Conservation (phyloP, 2,113 vertebrate genomes). For the Oceanites oceanicus region DNA sequence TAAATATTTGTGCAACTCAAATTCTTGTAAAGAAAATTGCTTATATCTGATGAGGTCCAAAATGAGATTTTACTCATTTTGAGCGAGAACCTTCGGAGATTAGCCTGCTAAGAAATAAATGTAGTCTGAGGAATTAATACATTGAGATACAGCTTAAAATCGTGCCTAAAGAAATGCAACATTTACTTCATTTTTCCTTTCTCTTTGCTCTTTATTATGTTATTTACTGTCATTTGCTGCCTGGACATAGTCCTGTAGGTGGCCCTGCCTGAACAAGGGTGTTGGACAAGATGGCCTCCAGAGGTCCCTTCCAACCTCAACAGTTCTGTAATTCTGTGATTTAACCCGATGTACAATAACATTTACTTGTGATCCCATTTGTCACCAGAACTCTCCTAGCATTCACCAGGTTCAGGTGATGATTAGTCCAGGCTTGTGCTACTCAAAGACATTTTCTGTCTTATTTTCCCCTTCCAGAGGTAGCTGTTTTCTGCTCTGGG, state of each 20-base stretch:
- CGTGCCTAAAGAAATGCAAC: background rate
- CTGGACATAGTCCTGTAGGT: background rate
- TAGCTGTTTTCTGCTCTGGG: background rate
- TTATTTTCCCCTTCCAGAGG: background rate
- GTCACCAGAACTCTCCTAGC: background rate
- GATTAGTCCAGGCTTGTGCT: background rate
- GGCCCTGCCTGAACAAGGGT: background rate
- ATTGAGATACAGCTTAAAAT: background rate
- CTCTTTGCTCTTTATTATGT: background rate
- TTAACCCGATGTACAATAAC: background rate
- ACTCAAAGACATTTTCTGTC: background rate
- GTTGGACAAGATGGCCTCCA: background rate
- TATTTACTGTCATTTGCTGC: background rate
- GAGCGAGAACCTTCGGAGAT: background rate
- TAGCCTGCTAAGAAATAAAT: background rate
- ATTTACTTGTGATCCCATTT: background rate
- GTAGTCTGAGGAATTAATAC: background rate
- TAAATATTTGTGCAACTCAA: background rate
- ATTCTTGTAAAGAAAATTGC: background rate
- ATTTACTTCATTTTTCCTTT: background rate
- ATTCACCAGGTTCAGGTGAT: background rate
- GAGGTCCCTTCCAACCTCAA: background rate
- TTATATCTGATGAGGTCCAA: background rate
- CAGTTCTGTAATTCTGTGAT: background rate
- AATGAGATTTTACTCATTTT: too few relatives aligned